Conservation (phyloP, 2,888 invertebrate genomes). For the Argyra leucocephala region DNA sequence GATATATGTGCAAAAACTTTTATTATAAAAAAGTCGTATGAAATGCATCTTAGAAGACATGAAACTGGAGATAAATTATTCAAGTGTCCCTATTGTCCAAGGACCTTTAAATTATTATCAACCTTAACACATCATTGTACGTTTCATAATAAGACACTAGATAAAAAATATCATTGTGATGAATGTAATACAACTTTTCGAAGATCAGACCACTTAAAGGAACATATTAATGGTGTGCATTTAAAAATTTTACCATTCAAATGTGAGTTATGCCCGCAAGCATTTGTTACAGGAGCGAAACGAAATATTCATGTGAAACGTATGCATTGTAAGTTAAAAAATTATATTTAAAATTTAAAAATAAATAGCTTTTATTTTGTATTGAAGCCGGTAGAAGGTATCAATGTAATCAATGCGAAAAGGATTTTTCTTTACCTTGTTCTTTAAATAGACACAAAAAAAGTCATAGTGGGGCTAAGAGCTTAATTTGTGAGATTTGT, state of each 20-base stretch:
- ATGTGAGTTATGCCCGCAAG: not conserved
- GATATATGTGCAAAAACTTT: not conserved
- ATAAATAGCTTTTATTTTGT: not conserved
- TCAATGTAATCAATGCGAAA: constrained; percentile 3
- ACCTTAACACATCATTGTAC: not conserved
- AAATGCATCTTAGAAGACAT: not conserved
- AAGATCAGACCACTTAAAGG: constrained; percentile 10
- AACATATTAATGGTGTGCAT: constrained; percentile 3
- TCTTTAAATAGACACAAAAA: not conserved
- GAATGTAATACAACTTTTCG: not conserved
- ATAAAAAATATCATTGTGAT: constrained; percentile 6
- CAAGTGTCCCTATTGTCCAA: constrained; percentile 11
- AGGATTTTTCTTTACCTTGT: not conserved
- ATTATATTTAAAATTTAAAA: not conserved
- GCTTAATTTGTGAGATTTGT: constrained; percentile 8
- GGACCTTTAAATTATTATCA: constrained; percentile 1
- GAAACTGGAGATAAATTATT: constrained; percentile 1
- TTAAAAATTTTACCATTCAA: constrained; percentile 2
- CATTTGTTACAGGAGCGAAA: not conserved
- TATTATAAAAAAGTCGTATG: not conserved
- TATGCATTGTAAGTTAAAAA: not conserved
- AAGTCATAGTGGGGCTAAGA: not conserved
- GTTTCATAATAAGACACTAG: not conserved
- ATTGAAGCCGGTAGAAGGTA: not conserved
- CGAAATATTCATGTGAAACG: constrained; percentile 1